Percentiles rank a stretch among this genome's conserved stretches.
phyloP scores from a whole-genome alignment of 2,888 invertebrate genomes.

The Physocephala rufipes region DNA sequence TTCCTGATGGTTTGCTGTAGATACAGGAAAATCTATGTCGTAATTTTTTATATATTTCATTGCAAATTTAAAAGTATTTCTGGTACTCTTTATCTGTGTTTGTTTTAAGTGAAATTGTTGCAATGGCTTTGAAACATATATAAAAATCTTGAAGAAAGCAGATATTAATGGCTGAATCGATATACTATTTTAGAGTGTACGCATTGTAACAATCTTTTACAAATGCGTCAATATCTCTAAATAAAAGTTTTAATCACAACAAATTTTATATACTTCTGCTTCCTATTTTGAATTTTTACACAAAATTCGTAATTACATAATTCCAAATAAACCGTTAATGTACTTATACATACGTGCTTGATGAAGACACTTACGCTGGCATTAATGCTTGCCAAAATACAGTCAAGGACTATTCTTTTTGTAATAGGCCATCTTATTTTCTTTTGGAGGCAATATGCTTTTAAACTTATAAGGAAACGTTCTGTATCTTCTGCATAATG shows the following conservation, averaged over 20 bases:
- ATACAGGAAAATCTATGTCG: background rate
- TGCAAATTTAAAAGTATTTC: background rate
- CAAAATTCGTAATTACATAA: slow-evolving; percentile 8
- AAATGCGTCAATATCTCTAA: slow-evolving; percentile 9
- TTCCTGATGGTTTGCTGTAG: background rate
- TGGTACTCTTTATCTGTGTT: background rate
- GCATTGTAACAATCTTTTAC: background rate
- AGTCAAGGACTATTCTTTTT: slow-evolving; percentile 10
- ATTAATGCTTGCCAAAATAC: slow-evolving; percentile 17
- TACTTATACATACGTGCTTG: background rate
- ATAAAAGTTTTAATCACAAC: slow-evolving; percentile 16
- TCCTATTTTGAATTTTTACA: background rate
- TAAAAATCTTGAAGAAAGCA: slow-evolving; percentile 2
- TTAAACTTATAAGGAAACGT: background rate
- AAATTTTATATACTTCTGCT: background rate
- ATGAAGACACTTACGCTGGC: slow-evolving; percentile 21
- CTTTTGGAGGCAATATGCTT: background rate
- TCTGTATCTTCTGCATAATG: slow-evolving; percentile 20
- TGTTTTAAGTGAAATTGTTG: background rate
- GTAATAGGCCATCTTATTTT: slow-evolving; percentile 2
- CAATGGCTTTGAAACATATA: background rate
- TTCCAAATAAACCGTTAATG: background rate
- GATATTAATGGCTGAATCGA: background rate
- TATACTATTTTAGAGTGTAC: background rate
- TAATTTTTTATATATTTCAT: background rate